Evolutionary conservation across 2,797 vertebrate species (phyloP).

Genomic region (Coracias cyanogaster): DNA sequence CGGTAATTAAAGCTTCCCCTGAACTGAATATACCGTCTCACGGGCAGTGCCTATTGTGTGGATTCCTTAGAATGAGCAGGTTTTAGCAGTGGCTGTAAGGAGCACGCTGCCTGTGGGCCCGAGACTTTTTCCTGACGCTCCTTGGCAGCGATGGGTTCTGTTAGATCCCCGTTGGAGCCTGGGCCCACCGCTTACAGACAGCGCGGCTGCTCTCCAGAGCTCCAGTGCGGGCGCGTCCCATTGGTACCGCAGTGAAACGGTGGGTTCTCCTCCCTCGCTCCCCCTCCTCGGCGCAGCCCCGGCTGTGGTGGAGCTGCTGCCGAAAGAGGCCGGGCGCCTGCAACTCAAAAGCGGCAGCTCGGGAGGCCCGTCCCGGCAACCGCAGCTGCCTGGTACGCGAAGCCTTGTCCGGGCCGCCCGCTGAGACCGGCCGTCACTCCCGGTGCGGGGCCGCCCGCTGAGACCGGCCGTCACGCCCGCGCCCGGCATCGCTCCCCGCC

Average conservation of each 20-base stretch:
- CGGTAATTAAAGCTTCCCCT: neutral
- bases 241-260: accelerated
- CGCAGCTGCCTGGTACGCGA: neutral
- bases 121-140: neutral
- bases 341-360: accelerated
- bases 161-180: neutral
- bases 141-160: accelerated
- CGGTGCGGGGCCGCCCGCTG: no score
- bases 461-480: neutral
- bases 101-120: accelerated
- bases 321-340: neutral
- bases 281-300: no score
- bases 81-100: neutral
- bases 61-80: neutral
- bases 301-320: neutral
- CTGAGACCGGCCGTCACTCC: no score
- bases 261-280: neutral
- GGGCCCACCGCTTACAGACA: accelerated
- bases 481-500: neutral
- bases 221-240: neutral
- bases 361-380: accelerated
- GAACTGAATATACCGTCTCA: neutral
- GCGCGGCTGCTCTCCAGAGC: neutral
- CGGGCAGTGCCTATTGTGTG: accelerated
- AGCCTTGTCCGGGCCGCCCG: no score